These are phyloP conservation scores for Diarsia mendica DNA, from an alignment of 2,888 invertebrate genomes.

Conservation along the genomic window DNA sequence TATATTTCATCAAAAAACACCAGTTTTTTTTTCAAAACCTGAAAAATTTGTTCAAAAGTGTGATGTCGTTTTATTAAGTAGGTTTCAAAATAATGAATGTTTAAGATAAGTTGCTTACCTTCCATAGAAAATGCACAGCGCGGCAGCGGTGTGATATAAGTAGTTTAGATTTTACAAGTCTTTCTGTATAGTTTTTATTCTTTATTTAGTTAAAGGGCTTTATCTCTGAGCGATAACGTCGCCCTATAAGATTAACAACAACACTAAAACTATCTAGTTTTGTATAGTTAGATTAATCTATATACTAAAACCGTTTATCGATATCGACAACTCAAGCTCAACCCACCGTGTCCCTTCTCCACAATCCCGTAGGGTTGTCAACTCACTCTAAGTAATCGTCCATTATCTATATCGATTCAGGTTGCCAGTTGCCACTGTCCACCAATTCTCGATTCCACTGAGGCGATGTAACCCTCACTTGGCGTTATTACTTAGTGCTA, in stretches of 20 bases:
- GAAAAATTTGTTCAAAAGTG: too few species aligned
- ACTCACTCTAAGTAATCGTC: conserved; percentile 82
- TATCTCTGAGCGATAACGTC: too few species aligned
- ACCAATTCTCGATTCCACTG: conserved; percentile 69
- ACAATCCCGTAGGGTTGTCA: conserved; percentile 79
- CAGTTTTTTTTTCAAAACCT: too few species aligned
- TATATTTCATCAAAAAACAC: too few species aligned
- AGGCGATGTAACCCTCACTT: conserved; percentile 24
- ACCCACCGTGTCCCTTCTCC: conserved; percentile 61
- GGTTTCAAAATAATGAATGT: too few species aligned
- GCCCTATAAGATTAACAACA: too few species aligned
- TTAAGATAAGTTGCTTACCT: too few species aligned
- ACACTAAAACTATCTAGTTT: too few species aligned
- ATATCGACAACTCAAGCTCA: conserved; percentile 3
- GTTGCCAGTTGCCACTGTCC: conserved; percentile 71
- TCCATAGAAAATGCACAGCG: background rate
- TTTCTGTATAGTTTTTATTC: background rate
- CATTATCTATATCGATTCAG: conserved; percentile 83
- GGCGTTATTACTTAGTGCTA: background rate
- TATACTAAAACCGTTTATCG: background rate
- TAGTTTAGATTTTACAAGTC: background rate
- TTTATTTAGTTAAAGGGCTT: too few species aligned
- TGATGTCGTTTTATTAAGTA: too few species aligned
- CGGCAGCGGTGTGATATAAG: background rate
- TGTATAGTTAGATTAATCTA: too few species aligned